A percentile compares a stretch with the other conserved stretches of the same genome.
Evolutionary conservation across 2,113 vertebrate genomes (phyloP).

Genomic region (Heloderma charlesbogerti): DNA sequence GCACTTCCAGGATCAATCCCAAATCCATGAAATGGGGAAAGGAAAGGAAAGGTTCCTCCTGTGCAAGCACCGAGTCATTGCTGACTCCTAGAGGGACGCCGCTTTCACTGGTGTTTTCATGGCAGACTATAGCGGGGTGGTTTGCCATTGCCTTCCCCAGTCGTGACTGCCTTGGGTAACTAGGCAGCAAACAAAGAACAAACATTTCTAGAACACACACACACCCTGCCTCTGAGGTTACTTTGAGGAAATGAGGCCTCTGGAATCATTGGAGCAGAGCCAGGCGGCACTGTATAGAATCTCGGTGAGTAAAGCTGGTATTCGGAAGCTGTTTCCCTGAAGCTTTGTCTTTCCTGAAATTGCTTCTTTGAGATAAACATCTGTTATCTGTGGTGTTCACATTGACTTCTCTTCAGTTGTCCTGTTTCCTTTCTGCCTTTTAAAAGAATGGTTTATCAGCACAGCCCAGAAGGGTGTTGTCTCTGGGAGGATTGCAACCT

Average conservation of each 20-base stretch:
- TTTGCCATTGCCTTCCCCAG: too few relatives aligned
- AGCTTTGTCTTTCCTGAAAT: conserved; percentile 58
- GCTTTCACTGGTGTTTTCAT: too few relatives aligned
- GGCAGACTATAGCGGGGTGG: too few relatives aligned
- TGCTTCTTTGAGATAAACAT: conserved; percentile 65
- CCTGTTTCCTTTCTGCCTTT: conserved; percentile 72
- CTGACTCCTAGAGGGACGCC: too few relatives aligned
- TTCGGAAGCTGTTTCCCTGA: not conserved
- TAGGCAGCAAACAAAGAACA: not conserved
- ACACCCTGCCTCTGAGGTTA: not conserved
- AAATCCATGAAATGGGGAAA: not conserved
- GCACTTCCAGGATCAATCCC: not conserved
- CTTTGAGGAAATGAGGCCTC: not conserved
- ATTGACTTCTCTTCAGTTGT: conserved; percentile 49
- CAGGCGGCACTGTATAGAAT: not conserved
- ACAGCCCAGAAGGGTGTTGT: conserved; percentile 61
- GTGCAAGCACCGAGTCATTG: too few relatives aligned
- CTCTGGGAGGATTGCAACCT: conserved; percentile 52
- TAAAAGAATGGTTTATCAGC: conserved; percentile 59
- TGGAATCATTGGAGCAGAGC: not conserved
- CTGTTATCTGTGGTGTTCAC: conserved; percentile 58
- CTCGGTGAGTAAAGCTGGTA: not conserved
- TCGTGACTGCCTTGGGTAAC: too few relatives aligned
- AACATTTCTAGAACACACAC: not conserved
- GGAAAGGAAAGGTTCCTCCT: too few relatives aligned